phyloP scores from a whole-genome alignment of 2,888 invertebrate genomes.

The Dermolepida albohirtum region DNA sequence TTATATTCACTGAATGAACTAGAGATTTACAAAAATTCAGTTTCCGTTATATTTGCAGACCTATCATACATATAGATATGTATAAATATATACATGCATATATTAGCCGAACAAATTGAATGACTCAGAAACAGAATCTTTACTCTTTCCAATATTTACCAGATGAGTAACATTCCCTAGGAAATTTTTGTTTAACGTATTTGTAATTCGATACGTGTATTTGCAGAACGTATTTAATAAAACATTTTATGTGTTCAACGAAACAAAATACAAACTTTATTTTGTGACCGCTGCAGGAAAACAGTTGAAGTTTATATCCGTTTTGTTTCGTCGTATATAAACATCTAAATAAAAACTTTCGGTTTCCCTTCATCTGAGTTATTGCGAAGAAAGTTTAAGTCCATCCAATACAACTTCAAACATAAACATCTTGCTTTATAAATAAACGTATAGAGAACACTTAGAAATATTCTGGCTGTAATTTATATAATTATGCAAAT shows the following conservation, averaged over 20 bases:
- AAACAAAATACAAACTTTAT: conserved; percentile 25
- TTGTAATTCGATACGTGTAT: conserved; percentile 10
- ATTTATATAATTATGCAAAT: not conserved
- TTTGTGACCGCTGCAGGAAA: conserved; percentile 7
- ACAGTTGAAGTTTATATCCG: conserved; percentile 9
- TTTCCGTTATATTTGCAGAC: too few relatives aligned
- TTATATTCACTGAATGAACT: too few relatives aligned
- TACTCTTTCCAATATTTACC: too few relatives aligned
- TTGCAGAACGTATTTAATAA: conserved; percentile 19
- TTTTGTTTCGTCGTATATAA: conserved; percentile 7
- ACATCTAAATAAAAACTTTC: conserved; percentile 14
- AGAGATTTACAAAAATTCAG: too few relatives aligned
- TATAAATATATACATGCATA: too few relatives aligned
- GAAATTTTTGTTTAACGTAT: conserved; percentile 3
- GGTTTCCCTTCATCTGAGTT: conserved; percentile 28
- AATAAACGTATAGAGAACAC: not conserved
- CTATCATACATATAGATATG: too few relatives aligned
- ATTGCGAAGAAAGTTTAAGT: conserved; percentile 26
- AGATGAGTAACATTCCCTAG: not conserved
- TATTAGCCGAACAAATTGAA: too few relatives aligned
- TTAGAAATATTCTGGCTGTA: conserved; percentile 5
- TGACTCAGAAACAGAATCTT: too few relatives aligned
- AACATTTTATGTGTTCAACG: conserved; percentile 17
- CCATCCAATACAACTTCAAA: not conserved
- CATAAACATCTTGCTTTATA: conserved; percentile 19